phyloP scores from a whole-genome alignment of 1,140 invertebrate species.

The Calliphora vicina region DNA sequence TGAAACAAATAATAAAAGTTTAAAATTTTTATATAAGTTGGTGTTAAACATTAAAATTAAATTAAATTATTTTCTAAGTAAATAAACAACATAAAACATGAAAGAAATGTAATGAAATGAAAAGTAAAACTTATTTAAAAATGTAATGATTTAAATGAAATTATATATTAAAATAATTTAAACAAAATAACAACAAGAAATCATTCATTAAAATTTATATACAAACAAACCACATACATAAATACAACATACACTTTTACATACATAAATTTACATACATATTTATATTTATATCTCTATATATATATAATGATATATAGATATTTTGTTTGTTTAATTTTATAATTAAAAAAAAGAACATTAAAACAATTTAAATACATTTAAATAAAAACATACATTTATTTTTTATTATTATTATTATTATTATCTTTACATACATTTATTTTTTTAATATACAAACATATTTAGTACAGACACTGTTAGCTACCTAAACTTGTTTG shows the following conservation, averaged over 20 bases:
- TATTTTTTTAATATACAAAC: no score
- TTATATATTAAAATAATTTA: neutral
- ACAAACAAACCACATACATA: neutral
- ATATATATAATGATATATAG: no score
- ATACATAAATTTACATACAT: neutral
- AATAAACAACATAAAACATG: neutral
- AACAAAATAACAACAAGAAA: neutral
- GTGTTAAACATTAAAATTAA: slow-evolving; percentile 19
- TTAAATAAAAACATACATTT: no score
- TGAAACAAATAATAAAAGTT: slow-evolving; percentile 26
- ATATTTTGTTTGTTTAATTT: no score
- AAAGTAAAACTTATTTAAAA: slow-evolving; percentile 16
- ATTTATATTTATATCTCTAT: no score
- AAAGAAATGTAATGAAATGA: neutral
- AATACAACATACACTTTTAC: neutral
- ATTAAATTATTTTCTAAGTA: neutral
- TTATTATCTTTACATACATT: no score
- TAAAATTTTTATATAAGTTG: slow-evolving; percentile 29
- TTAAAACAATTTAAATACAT: no score
- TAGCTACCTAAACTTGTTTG: no score
- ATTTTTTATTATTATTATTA: no score
- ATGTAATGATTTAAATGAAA: slow-evolving; percentile 1
- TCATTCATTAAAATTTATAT: neutral
- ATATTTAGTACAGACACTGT: no score
- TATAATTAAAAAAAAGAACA: no score